These are phyloP conservation scores for Genyomyrus donnyi DNA, from an alignment of 2,113 vertebrate genomes.

Conservation along the genomic window DNA sequence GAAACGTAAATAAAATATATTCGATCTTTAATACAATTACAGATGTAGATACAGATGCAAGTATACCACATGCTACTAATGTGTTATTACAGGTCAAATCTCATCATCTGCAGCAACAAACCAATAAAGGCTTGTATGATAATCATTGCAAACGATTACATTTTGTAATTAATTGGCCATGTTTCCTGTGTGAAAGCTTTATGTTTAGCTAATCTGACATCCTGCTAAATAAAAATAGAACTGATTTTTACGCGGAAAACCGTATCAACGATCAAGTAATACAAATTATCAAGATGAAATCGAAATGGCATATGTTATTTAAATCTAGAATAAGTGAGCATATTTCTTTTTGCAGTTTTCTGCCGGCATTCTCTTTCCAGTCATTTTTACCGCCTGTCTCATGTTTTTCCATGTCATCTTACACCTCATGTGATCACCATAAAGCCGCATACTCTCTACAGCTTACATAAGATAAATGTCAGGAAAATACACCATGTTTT, in stretches of 20 bases:
- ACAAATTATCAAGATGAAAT: neutral
- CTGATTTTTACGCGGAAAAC: neutral
- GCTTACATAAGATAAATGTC: neutral
- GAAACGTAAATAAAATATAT: neutral
- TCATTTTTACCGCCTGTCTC: neutral
- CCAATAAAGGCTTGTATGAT: neutral
- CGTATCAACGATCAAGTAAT: neutral
- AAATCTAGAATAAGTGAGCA: neutral
- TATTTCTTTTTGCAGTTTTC: neutral
- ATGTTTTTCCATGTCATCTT: neutral
- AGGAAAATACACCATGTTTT: neutral
- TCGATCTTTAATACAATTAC: neutral
- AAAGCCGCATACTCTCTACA: neutral
- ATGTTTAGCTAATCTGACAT: neutral
- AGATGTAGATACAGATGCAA: neutral
- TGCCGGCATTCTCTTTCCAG: neutral
- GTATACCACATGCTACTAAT: neutral
- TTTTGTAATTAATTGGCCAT: neutral
- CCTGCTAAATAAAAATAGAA: neutral
- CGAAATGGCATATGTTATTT: neutral
- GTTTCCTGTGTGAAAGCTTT: neutral
- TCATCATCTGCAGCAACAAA: neutral
- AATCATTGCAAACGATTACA: neutral
- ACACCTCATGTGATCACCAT: constrained; percentile 1
- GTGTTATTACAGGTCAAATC: neutral